Base-by-base conservation (phyloP, 2,797 vertebrate species). In the Rhynchonycteris naso region DNA sequence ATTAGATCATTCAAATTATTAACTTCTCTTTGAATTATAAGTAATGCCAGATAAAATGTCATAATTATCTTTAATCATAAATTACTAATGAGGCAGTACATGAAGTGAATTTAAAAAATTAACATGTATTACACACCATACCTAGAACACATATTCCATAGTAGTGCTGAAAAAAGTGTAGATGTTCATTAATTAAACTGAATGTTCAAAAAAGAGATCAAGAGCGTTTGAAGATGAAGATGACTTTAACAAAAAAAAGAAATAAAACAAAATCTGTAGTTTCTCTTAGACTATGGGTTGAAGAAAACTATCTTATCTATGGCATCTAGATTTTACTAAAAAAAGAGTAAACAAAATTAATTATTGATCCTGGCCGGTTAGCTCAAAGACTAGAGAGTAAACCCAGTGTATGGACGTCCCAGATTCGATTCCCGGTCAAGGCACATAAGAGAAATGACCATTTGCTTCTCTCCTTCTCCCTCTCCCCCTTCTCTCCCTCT, bases 1-100 rank as follows among this genome's bases (percentile, higher is more conserved):
- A 87, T 87, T 82, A 58, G n/a, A 35, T 33, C 18, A 81, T 74
- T 91, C 22, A 72, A 90, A 85, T 72, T 74, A 54, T 65, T 66
- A 91, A 65, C 19, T 50, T 28, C 35, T 72, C 14, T 75, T 76
- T 71, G 2, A 58, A 58, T 75, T 86, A 54, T 63, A n/a, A 63
- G 24, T 61, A 75, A 69, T 54, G 1, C 10, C 14, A 59, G 10
- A 69, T 47, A 83, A 33, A 81, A 54, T 78, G 4, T 47, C 12
- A 26, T 47, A 66, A 72, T 66, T 78, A 59, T 12, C 52, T 47
- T 86, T 14, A 86, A 72, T 47, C 5, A 47, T 38, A 35, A 61
- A 87, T 33, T 87, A 76, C 1, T 65, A 50, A 47, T 33, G 33
- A 81, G 21, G 19, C 9, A n/a, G 21, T 21, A 78, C 24, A 5